Evolutionary conservation across 2,888 invertebrate species (phyloP), one percentile per base, ranked within the genome.

Genomic region (Leptopterna dolabrata): DNA sequence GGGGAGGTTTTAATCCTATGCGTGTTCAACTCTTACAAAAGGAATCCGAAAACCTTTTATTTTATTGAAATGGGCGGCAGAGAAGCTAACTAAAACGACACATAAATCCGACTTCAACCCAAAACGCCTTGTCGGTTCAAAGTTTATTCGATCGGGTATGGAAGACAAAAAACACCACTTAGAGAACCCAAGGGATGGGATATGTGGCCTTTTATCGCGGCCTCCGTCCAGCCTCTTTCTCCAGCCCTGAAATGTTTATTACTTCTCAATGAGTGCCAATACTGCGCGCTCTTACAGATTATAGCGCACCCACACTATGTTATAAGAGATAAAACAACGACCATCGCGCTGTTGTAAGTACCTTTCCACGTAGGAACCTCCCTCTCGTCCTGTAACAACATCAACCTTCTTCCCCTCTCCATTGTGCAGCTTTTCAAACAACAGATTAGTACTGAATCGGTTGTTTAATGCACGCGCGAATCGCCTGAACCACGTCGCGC

Each of bases 141-240:
- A 81, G 81, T 81, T 81, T 81, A 81, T 81, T 81, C 36, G 81
- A 81, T 51, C 51, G 30, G 81, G 14, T 13, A 16, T 27, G 7
- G 81, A 55, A 14, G 81, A 81, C 81, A 81, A 81, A 81, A 81
- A 81, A 81, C 81, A 81, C 81, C 81, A 81, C 81, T 81, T 81
- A 81, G 36, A 16, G 29, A n/a, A 30, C 29, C 45, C 16, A 11
- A 19, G 19, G 78, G 63, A 24, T 19, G n/a, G 19, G n/a, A 19
- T 24, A 11, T 73, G 43, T 76, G 78, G 78, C 27, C 30, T 81
- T 63, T 81, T 81, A 81, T 81, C 81, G 30, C 43, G 19, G 45
- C 41, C 78, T 78, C 41, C 45, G 45, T 78, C 41, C 73, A 14
- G 41, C 78, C 45, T 45, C 78, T 78, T 43, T 45, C 78, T 45